phyloP scores from a whole-genome alignment of 1,140 invertebrate genomes.

The Drosophila rufa region DNA sequence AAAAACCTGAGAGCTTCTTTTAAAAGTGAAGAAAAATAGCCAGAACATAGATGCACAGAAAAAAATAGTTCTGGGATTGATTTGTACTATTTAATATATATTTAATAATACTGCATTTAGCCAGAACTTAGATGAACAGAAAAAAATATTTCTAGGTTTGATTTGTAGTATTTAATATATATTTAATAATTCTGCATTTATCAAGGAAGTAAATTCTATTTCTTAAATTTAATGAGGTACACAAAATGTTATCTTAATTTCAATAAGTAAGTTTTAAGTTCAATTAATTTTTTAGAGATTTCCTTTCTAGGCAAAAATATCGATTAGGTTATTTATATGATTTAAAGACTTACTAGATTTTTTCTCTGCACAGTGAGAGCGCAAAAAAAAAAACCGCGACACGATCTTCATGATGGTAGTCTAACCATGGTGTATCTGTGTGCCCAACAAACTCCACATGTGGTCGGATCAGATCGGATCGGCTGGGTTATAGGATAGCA shows the following conservation, averaged over 20 bases:
- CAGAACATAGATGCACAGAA: conserved; percentile 48
- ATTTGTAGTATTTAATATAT: background rate
- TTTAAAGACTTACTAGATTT: background rate
- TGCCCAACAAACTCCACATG: conserved; percentile 82
- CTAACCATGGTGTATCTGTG: conserved; percentile 48
- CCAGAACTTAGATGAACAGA: too few species aligned
- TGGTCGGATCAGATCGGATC: conserved; percentile 49
- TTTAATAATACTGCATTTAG: background rate
- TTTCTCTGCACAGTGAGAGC: conserved; percentile 30
- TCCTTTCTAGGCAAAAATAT: background rate
- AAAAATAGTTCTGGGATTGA: background rate
- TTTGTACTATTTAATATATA: background rate
- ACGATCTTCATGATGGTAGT: conserved; percentile 31
- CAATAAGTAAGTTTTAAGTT: background rate
- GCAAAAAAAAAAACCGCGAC: conserved; percentile 36
- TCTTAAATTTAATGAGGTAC: background rate
- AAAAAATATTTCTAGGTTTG: too few species aligned
- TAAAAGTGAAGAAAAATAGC: conserved; percentile 67
- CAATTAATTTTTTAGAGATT: background rate
- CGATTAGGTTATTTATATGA: background rate
- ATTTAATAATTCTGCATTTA: background rate
- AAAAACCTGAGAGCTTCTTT: conserved; percentile 32
- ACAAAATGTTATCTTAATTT: background rate
- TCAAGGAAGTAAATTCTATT: too few species aligned
- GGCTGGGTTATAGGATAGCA: conserved; percentile 33